Evolutionary conservation across 2,888 invertebrate genomes (phyloP).

Genomic region (Agriopis aurantiaria): DNA sequence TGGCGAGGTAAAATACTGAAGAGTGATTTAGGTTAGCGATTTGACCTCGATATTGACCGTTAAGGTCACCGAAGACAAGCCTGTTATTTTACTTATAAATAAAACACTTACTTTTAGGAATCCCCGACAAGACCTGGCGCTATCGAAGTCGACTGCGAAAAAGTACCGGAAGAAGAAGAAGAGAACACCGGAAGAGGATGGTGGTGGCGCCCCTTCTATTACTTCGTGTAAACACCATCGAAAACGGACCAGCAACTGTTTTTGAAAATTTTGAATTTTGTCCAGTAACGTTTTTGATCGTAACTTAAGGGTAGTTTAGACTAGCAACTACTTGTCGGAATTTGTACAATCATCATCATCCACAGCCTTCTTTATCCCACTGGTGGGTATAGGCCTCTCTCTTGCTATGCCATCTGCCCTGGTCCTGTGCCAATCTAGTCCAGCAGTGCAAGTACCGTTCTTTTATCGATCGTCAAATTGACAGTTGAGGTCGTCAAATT

Average conservation of each 20-base stretch:
- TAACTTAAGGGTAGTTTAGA: not conserved
- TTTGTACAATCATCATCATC: no score
- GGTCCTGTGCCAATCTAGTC: no score
- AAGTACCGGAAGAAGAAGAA: constrained; percentile 20
- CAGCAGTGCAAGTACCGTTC: no score
- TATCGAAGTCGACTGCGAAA: not conserved
- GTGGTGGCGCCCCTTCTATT: constrained; percentile 87
- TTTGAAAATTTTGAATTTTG: not conserved
- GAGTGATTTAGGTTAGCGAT: no score
- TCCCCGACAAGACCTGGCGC: not conserved
- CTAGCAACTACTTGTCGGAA: not conserved
- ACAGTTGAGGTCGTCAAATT: no score
- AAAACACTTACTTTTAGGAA: constrained; percentile 5
- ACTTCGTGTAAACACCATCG: constrained; percentile 71
- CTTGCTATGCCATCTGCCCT: no score
- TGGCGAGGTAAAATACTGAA: not conserved
- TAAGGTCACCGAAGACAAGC: constrained; percentile 11
- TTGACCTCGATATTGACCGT: no score
- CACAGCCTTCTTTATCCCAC: no score
- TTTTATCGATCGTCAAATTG: no score
- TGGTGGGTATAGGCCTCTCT: no score
- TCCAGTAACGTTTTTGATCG: not conserved
- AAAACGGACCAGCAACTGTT: constrained; percentile 12
- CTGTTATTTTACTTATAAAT: not conserved
- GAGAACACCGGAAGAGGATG: constrained; percentile 54